Evolutionary conservation across 2,888 invertebrate genomes (phyloP), one percentile per base, ranked within the genome.

Genomic region (Sesia apiformis): DNA sequence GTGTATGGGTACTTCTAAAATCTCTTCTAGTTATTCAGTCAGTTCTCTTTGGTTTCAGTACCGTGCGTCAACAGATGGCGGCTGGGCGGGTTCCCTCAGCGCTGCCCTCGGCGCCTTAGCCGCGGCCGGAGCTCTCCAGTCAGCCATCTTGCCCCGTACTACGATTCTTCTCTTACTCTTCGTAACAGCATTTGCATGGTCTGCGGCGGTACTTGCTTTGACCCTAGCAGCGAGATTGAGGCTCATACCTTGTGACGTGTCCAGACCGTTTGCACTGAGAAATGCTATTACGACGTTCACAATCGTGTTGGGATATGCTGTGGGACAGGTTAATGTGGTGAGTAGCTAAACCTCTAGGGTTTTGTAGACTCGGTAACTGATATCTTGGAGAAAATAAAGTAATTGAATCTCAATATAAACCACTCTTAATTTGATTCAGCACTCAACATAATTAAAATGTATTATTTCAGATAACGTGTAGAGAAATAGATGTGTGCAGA

Each of bases 281-380:
- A 91, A 97, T 66, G 95, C 96, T 54, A 95, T 97, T 39, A 96
- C 96, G 4, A 94, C 96, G 23, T 96, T 97, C 67, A 96, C 97
- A 3, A 94, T 97, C 57, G 92, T 97, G 5, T 90, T 97, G 56
- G 93, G 97, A 42, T 97, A 97, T 78, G 94, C 96, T 52, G 96
- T 97, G 60, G 96, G 96, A 53, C 97, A 97, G 90, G 96, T 97
- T 58, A 97, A 97, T 91, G 96, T 97, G 90, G 97, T 97, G 90
- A 92, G 96, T 92, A 61, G 52, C 8, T 3, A 43, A 40, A 23
- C 23, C n/a, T n/a, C n/a, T n/a, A n/a, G n/a, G n/a, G n/a, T n/a
- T n/a, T n/a, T 23, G 23, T 23, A 23, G 23, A 23, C 23, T 23
- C 23, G 23, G 23, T 23, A 23, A 23, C 23, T 23, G 23, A 23